Evolutionary conservation across 2,797 vertebrate genomes (phyloP), one percentile per base, ranked within the genome.

Genomic region (Parotocinclus haroldoi): DNA sequence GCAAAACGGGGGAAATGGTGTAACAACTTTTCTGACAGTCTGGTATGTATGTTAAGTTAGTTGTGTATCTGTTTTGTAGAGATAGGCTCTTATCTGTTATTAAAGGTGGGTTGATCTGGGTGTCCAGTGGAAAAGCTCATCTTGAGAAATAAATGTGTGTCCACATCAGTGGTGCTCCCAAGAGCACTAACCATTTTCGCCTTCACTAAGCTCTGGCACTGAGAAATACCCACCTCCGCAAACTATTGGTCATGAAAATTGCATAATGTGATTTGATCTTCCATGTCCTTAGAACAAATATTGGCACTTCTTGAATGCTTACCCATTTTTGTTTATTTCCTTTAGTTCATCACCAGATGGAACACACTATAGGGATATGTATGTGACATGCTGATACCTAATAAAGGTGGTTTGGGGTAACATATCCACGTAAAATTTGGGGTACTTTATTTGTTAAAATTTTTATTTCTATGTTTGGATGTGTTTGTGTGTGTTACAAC

Each of bases 41-140:
- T 64, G 71, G 52, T 69, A 66, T 78, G 70, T 79, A 73, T 79
- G 74, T 80, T 81, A 83, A 86, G 88, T 87, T 79, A 80, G 80
- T 78, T 74, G 76, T 79, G 77, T 83, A 86, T 80, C 85, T 89
- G 87, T 79, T 75, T 66, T 67, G 76, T 78, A 77, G 63, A 85
- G 85, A 87, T 88, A 88, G 79, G 82, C 79, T 76, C 84, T 86
- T 89, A 89, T 89, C 89, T 85, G 59, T 72, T 76, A 82, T 78
- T 81, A 81, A 81, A 80, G 80, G 81, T 77, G 77, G 76, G 72
- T 54, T 79, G 78, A 76, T 67, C 76, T 78, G 79, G 74, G 75
- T 83, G 77, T 85, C 82, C 49, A 76, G 80, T 81, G 71, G 75
- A 78, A 78, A 76, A 70, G 81, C 72, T 75, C 79, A 78, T 85